Conservation (phyloP, 2,113 vertebrate genomes). For the Microcebus murinus region DNA sequence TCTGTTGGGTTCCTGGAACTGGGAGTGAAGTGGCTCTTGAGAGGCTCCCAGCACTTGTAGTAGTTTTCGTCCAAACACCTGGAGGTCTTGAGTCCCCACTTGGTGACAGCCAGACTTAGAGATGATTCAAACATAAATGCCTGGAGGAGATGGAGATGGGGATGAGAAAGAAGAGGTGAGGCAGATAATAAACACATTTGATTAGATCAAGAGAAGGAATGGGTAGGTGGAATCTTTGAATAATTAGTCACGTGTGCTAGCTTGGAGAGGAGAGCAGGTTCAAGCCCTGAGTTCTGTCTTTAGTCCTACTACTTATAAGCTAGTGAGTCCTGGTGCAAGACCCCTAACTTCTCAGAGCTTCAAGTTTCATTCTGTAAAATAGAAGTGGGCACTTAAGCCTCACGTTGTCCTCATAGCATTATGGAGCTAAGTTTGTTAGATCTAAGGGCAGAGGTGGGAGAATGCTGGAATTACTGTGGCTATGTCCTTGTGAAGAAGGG, state of each 20-base stretch:
- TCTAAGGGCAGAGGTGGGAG: background rate
- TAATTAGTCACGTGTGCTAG: background rate
- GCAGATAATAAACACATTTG: background rate
- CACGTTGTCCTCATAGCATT: background rate
- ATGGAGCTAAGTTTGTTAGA: background rate
- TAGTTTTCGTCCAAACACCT: constrained; percentile 93
- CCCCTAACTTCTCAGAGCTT: background rate
- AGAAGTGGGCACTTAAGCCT: background rate
- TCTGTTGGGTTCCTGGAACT: constrained; percentile 83
- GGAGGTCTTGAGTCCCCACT: constrained; percentile 94
- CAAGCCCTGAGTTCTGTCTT: background rate
- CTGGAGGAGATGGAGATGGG: constrained; percentile 81
- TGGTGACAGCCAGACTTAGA: constrained; percentile 94
- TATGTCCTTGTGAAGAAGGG: background rate
- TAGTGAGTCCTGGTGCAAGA: background rate
- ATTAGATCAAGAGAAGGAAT: background rate
- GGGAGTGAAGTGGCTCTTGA: constrained; percentile 94
- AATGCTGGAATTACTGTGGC: background rate
- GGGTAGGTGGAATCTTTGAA: background rate
- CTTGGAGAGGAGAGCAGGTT: background rate
- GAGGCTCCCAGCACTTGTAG: constrained; percentile 95
- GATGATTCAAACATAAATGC: constrained; percentile 98
- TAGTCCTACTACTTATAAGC: background rate
- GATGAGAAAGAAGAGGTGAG: constrained; percentile 5
- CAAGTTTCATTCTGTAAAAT: constrained; percentile 5